Percentiles rank a stretch among this genome's conserved stretches.
Conservation (phyloP, 1,140 invertebrate genomes). For the Ladona fulva region DNA sequence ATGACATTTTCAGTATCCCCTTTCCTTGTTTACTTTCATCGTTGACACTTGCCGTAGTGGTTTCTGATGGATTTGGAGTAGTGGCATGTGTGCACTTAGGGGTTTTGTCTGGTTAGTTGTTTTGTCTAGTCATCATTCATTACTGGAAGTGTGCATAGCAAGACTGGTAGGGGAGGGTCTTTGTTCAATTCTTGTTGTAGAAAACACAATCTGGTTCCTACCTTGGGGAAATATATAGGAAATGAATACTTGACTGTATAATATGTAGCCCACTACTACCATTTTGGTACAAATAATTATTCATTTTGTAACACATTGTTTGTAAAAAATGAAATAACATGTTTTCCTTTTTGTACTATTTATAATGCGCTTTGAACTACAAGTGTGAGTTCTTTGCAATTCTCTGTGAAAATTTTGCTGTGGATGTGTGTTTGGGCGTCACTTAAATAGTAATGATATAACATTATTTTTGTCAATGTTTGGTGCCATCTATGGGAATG, state of each 20-base stretch:
- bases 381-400: constrained; percentile 13
- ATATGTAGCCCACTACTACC: constrained; percentile 22
- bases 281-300: constrained; percentile 26
- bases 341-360: constrained; percentile 23
- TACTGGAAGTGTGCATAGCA: constrained; percentile 8
- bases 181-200: constrained; percentile 20
- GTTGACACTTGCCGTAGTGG: constrained; percentile 2
- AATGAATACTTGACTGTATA: constrained; percentile 18
- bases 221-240: constrained; percentile 18
- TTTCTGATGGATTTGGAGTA: constrained; percentile 9
- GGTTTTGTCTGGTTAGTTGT: constrained; percentile 23
- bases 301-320: constrained; percentile 25
- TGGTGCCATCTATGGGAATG: constrained; percentile 22
- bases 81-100: not conserved
- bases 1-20: not conserved
- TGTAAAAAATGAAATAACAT: constrained; percentile 21
- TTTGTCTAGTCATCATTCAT: constrained; percentile 18
- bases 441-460: constrained; percentile 11
- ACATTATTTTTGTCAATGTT: constrained; percentile 21
- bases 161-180: constrained; percentile 17
- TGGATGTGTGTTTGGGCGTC: constrained; percentile 1
- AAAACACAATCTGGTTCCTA: constrained; percentile 24
- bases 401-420: not conserved
- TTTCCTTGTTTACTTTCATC: constrained; percentile 4
- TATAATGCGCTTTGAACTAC: constrained; percentile 21